phyloP scores from a whole-genome alignment of 2,888 invertebrate genomes.

The Raillietiella orientalis region DNA sequence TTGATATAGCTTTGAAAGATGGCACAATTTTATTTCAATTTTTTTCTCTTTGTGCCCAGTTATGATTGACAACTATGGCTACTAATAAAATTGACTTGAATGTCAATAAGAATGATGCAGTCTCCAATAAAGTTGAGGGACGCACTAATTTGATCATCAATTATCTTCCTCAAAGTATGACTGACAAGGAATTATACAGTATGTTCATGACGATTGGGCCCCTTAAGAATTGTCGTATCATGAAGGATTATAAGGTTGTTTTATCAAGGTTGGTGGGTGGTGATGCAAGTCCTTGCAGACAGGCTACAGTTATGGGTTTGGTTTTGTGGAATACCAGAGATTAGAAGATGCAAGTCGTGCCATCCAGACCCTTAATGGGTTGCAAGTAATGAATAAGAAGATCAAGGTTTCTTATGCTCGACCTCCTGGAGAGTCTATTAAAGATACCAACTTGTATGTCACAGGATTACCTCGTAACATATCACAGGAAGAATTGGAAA shows the following conservation, averaged over 20 bases:
- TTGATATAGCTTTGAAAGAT: too few relatives aligned
- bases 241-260: constrained; percentile 51
- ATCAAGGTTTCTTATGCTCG: constrained; percentile 78
- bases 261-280: not conserved
- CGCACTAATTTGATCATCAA: constrained; percentile 67
- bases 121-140: constrained; percentile 5
- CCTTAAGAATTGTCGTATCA: constrained; percentile 61
- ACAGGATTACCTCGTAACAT: constrained; percentile 37
- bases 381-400: constrained; percentile 58
- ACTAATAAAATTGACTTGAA: too few relatives aligned
- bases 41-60: too few relatives aligned
- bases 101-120: too few relatives aligned
- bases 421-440: constrained; percentile 64
- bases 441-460: constrained; percentile 75
- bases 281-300: constrained; percentile 21
- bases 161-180: constrained; percentile 75
- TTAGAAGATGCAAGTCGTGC: constrained; percentile 58
- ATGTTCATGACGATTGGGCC: constrained; percentile 65
- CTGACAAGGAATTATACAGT: constrained; percentile 53
- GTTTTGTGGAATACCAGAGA: constrained; percentile 64
- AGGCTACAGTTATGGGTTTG: constrained; percentile 85
- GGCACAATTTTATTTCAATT: too few relatives aligned
- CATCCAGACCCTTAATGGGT: constrained; percentile 54
- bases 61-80: too few relatives aligned
- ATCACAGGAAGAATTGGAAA: constrained; percentile 39